These are phyloP conservation scores for Drosophila tropicalis DNA, from an alignment of 1,140 invertebrate genomes.

Conservation along the genomic window DNA sequence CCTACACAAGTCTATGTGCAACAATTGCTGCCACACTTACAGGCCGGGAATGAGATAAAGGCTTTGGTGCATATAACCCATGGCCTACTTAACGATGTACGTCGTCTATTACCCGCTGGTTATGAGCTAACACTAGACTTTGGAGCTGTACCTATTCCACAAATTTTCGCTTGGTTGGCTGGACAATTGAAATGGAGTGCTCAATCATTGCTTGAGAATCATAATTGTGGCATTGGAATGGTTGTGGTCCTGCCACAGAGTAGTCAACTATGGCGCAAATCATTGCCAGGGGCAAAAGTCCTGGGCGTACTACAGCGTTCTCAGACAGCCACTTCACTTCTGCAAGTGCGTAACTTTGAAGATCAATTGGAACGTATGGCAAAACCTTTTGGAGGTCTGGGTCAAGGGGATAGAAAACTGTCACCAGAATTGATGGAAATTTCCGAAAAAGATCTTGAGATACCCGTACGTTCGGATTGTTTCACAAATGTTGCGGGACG, in stretches of 20 bases:
- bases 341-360: conserved; percentile 71
- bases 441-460: neutral
- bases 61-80: conserved; percentile 97
- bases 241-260: conserved; percentile 87
- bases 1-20: conserved; percentile 96
- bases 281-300: conserved; percentile 66
- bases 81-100: conserved; percentile 95
- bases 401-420: conserved; percentile 5
- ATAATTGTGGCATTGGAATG: conserved; percentile 97
- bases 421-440: conserved; percentile 30
- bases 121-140: conserved; percentile 89
- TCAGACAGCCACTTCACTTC: neutral
- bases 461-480: conserved; percentile 38
- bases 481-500: conserved; percentile 55
- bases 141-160: conserved; percentile 88
- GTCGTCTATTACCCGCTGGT: conserved; percentile 88
- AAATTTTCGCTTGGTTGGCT: conserved; percentile 87
- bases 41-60: conserved; percentile 89
- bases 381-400: conserved; percentile 48
- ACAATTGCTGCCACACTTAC: conserved; percentile 89
- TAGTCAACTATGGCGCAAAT: conserved; percentile 51
- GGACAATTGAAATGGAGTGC: conserved; percentile 87
- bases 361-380: conserved; percentile 53
- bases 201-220: conserved; percentile 92
- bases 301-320: conserved; percentile 60